phyloP scores from a whole-genome alignment of 2,797 vertebrate species.

The Antrozous pallidus region DNA sequence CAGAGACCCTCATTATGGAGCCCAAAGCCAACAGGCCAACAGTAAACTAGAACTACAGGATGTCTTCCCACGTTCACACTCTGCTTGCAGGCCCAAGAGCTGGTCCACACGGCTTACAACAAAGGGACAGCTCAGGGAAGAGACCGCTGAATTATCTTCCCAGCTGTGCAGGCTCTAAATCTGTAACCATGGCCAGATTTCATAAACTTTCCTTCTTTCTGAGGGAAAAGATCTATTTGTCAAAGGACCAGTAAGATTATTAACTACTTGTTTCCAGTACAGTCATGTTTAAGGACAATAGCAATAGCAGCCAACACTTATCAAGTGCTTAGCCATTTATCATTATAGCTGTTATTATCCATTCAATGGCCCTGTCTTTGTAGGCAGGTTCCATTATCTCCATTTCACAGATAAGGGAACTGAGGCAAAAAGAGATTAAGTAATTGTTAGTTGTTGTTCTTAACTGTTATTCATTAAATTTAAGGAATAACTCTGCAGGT shows the following conservation, averaged over 20 bases:
- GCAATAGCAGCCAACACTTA: neutral
- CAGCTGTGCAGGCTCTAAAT: neutral
- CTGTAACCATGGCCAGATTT: neutral
- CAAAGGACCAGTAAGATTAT: neutral
- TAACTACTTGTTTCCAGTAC: neutral
- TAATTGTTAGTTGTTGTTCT: neutral
- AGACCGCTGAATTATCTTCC: constrained; percentile 1
- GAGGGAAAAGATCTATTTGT: constrained; percentile 13
- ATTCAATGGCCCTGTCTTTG: neutral
- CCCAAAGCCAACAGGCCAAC: constrained; percentile 69
- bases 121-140: neutral
- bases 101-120: neutral
- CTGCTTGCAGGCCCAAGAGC: constrained; percentile 38
- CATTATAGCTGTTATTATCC: neutral
- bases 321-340: neutral
- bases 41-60: constrained; percentile 28
- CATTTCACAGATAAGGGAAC: neutral
- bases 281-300: neutral
- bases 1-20: constrained; percentile 61
- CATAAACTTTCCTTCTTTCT: neutral
- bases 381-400: neutral
- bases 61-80: constrained; percentile 57
- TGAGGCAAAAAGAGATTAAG: neutral
- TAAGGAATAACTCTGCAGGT: neutral
- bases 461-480: neutral